phyloP scores from a whole-genome alignment of 2,113 vertebrate species.

The Taurulus bubalis region DNA sequence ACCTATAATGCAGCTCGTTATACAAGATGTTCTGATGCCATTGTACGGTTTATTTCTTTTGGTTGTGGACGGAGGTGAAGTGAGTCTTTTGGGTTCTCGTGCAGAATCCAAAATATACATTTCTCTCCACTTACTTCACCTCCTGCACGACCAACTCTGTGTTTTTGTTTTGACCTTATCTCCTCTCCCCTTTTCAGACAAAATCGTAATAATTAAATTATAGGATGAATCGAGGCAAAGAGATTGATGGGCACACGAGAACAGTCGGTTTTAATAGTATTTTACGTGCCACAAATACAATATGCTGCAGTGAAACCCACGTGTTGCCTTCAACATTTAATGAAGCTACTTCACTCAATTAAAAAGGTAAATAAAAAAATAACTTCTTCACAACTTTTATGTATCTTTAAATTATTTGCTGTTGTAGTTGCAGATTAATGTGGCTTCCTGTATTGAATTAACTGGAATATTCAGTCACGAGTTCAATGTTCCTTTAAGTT shows the following conservation, averaged over 20 bases:
- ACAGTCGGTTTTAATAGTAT: neutral
- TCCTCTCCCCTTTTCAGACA: neutral
- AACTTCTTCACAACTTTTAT: slow-evolving; percentile 3
- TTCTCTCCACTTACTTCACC: neutral
- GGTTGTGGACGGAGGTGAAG: neutral
- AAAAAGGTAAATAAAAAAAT: neutral
- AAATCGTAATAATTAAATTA: neutral
- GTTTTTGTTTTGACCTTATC: neutral
- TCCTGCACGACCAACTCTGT: neutral
- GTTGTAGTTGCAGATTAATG: neutral
- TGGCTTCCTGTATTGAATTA: neutral
- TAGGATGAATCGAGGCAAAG: neutral
- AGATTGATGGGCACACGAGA: neutral
- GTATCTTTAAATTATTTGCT: neutral
- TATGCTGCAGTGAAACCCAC: neutral
- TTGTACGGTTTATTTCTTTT: neutral
- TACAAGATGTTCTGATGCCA: neutral
- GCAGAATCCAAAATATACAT: neutral
- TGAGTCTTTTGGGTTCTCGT: neutral
- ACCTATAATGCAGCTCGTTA: neutral
- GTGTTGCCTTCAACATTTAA: neutral
- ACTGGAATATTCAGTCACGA: neutral
- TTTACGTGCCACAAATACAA: slow-evolving; percentile 3
- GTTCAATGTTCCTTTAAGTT: neutral
- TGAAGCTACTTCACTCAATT: slow-evolving; percentile 1